Evolutionary conservation across 1,140 invertebrate species (phyloP).

Genomic region (Rhagoletis zephyria): DNA sequence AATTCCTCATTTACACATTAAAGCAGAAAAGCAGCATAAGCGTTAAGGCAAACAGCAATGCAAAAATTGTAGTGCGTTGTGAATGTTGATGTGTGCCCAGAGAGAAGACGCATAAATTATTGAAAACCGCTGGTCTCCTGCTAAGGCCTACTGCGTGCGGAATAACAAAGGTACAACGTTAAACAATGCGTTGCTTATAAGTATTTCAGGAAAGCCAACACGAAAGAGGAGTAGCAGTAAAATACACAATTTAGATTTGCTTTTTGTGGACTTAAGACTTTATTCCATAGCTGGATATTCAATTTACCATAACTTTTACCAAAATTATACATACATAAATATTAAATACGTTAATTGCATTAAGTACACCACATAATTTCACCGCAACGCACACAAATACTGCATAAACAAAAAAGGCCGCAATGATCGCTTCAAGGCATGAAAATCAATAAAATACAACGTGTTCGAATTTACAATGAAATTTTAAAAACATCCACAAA

Average conservation of each 20-base stretch:
- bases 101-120: not conserved
- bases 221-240: no score
- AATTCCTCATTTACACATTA: conserved; percentile 38
- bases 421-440: not conserved
- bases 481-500: no score
- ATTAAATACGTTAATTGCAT: not conserved
- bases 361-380: not conserved
- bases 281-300: not conserved
- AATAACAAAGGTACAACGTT: no score
- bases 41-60: not conserved
- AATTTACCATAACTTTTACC: not conserved
- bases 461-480: no score
- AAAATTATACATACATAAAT: not conserved
- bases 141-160: not conserved
- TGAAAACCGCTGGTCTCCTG: no score
- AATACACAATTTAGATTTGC: no score
- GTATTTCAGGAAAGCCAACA: no score
- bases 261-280: no score
- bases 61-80: not conserved
- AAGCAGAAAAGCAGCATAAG: not conserved
- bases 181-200: no score
- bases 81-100: not conserved
- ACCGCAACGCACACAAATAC: not conserved
- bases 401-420: not conserved
- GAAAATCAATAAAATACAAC: not conserved